These are phyloP conservation scores for Scaeva pyrastri DNA, from an alignment of 2,888 invertebrate genomes.

Conservation along the genomic window DNA sequence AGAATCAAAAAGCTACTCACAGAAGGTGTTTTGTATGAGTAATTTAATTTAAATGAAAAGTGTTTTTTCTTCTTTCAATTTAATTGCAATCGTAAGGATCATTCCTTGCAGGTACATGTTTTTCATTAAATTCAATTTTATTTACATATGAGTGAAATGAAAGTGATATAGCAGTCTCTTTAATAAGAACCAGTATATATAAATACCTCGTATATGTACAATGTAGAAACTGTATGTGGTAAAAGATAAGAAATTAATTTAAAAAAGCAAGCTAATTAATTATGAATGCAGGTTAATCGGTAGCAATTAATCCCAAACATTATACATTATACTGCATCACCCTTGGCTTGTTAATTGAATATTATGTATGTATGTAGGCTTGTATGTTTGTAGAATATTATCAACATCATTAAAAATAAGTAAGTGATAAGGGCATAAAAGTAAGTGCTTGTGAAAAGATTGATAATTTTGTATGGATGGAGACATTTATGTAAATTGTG, in stretches of 20 bases:
- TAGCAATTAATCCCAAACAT: constrained; percentile 61
- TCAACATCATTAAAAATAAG: constrained; percentile 35
- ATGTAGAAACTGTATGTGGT: not conserved
- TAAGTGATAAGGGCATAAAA: constrained; percentile 24
- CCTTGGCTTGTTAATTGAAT: constrained; percentile 26
- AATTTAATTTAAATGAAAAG: too few species aligned
- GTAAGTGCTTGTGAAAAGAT: not conserved
- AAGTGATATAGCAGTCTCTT: not conserved
- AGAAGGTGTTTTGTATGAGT: too few species aligned
- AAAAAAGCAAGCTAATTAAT: constrained; percentile 45
- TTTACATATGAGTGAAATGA: too few species aligned
- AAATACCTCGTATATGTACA: too few species aligned
- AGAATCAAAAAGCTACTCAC: too few species aligned
- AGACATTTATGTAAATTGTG: not conserved
- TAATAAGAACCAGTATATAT: not conserved
- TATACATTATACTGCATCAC: constrained; percentile 34
- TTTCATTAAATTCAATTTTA: too few species aligned
- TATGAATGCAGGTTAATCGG: constrained; percentile 64
- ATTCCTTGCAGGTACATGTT: too few species aligned
- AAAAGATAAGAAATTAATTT: constrained; percentile 39
- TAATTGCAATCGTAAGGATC: too few species aligned
- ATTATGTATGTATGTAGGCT: not conserved
- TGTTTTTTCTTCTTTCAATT: too few species aligned
- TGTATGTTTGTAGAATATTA: not conserved
- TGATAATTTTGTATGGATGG: not conserved